phyloP scores from a whole-genome alignment of 2,113 vertebrate species.

The Thamnophis sirtalis region DNA sequence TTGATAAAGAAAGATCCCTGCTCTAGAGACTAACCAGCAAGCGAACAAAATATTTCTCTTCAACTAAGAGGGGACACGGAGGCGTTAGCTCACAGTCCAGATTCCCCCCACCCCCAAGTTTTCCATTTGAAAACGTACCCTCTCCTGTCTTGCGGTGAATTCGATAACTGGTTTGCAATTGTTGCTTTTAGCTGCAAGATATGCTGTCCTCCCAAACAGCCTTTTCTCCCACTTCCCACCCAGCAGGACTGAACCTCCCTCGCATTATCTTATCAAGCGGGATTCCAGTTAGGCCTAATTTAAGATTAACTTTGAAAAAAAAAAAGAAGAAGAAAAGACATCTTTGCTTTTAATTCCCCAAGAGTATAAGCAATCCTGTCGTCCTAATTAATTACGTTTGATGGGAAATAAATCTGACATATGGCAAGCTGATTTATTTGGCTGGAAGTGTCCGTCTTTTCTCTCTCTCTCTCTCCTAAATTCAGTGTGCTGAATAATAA shows the following conservation, averaged over 20 bases:
- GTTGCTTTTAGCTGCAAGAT: background rate
- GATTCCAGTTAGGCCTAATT: background rate
- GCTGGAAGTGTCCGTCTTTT: background rate
- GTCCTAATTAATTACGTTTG: background rate
- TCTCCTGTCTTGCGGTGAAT: background rate
- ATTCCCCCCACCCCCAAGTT: background rate
- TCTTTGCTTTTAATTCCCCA: background rate
- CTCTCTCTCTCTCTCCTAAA: background rate
- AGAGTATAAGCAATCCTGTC: background rate
- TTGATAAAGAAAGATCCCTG: background rate
- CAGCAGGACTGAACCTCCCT: background rate
- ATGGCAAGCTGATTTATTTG: background rate
- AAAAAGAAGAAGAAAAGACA: background rate
- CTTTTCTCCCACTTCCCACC: too few relatives aligned
- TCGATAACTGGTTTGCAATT: background rate
- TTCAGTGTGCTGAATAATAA: background rate
- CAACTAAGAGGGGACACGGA: background rate
- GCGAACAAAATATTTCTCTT: background rate
- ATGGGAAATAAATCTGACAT: background rate
- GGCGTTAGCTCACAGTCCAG: background rate
- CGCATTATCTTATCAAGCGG: background rate
- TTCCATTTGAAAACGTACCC: background rate
- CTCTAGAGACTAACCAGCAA: background rate
- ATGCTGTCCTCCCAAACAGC: background rate
- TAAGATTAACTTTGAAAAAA: background rate